Base-by-base conservation (phyloP, 92 coral and sea anemone species). In the Ricordea florida region DNA sequence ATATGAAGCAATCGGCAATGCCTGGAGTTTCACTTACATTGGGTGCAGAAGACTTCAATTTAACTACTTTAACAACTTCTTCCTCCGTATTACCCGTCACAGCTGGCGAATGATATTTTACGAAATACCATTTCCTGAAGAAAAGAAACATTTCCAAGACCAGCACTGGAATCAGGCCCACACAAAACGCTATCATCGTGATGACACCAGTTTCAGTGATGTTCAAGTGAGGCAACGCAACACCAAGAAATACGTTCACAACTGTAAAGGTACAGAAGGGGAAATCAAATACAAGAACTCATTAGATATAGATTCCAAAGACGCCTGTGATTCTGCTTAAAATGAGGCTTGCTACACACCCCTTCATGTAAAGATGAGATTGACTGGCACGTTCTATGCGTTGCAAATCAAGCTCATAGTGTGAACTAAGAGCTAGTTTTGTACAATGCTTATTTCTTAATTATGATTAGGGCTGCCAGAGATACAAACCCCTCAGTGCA, bases 211-310 rank as follows among this genome's bases (percentile, higher is more conserved):
- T 8, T 8, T 48, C 52, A 10, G 74, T 30, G 32, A 55, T 36
- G 9, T 62, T 28, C 46, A 85, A 67, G 26, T 85, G 90, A 22
- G 90, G 90, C 33, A 85, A 76, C 6, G 48, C 34, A 25, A 85
- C 76, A 10, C 90, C 90, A n/a, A 79, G 86, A 43, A 85, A 71
- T 64, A 83, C 53, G 85, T 85, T 85, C 32, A 67, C 82, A 25
- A 85, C 90, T 85, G 48, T 11, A 72, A 72, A 10, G 52, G 10
- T 6, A n/a, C 3, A 4, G 2, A 1, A 30, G 33, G 2, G 6
- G 32, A 8, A 42, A 62, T 23, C 4, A 37, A 48, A 48, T 6
- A 4, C 27, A 48, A 48, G 56, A 48, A 15, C 25, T 6, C 13
- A 15, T 29, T 48, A 13, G 13, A n/a, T n/a, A n/a, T n/a, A 3